Conservation (phyloP, 2,888 invertebrate species). For the Sabatieria punctata region DNA sequence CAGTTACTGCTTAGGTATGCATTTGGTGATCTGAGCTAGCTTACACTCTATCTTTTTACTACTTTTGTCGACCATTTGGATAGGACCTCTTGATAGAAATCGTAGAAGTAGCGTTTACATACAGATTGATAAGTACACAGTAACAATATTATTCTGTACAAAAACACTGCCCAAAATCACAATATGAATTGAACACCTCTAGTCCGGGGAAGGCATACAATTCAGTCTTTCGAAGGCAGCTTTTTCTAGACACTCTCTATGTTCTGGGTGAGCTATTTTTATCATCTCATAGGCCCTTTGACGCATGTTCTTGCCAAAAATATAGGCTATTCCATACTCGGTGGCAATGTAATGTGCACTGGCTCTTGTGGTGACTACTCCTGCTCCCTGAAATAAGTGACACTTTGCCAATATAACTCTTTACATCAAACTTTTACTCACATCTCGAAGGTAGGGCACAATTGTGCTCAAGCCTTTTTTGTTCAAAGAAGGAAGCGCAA, state of each 20-base stretch:
- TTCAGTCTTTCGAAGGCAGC: constrained; percentile 55
- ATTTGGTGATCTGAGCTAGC: no score
- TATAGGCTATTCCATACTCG: constrained; percentile 68
- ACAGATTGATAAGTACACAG: no score
- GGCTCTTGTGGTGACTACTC: constrained; percentile 73
- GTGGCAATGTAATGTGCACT: constrained; percentile 86
- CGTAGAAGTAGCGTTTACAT: no score
- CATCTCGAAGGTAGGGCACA: constrained; percentile 56
- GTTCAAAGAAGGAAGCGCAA: constrained; percentile 64
- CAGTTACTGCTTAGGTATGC: no score
- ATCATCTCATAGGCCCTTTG: constrained; percentile 78
- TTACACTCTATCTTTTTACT: no score
- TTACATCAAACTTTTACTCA: constrained; percentile 6
- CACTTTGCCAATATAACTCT: no score
- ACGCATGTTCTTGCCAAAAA: constrained; percentile 72
- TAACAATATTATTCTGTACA: no score
- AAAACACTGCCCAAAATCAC: no score
- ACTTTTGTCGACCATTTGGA: no score
- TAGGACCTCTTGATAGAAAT: no score
- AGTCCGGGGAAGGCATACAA: constrained; percentile 35
- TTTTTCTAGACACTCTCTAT: constrained; percentile 62
- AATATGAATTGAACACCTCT: no score
- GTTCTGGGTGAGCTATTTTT: constrained; percentile 70
- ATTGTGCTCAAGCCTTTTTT: constrained; percentile 65
- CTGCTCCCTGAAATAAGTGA: constrained; percentile 65